Base-by-base conservation (phyloP, 2,888 invertebrate genomes). In the Acanthococcus lagerstroemiae region DNA sequence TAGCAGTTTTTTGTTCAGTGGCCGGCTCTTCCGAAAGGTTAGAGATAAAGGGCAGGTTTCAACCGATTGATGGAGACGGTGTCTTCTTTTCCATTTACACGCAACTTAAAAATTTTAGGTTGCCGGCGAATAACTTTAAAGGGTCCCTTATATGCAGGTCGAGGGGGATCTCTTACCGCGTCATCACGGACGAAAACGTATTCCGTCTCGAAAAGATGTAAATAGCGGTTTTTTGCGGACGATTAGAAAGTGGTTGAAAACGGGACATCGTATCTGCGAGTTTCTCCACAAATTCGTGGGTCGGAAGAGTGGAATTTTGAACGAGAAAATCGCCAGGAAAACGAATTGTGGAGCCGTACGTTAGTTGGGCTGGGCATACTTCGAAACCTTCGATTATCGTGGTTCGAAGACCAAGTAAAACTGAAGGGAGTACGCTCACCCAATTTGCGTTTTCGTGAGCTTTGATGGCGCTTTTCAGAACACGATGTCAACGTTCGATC, bases 1-100 rank as follows among this genome's bases (percentile, higher is more conserved):
- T n/a, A n/a, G n/a, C n/a, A n/a, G n/a, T n/a, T n/a, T n/a, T n/a
- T 73, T 61, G 65, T 57, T 24, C 19, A 24, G 7, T 7, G 12
- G 21, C 50, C 50, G 17, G 7, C 21, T n/a, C n/a, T 7, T 21
- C n/a, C 24, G n/a, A 25, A 55, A 55, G 15, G 19, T 15, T 24
- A 24, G 22, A 24, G 22, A 24, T 24, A 15, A 55, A 24, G 55
- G n/a, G 21, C 19, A 55, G n/a, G n/a, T n/a, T n/a, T n/a, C n/a
- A n/a, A n/a, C n/a, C n/a, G n/a, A n/a, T n/a, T n/a, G n/a, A n/a
- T 24, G 37, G 37, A 37, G 12, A 37, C 37, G 37, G 37, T 37
- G 37, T 37, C 37, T 12, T 37, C 37, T 12, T 37, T 37, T 37
- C 37, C 37, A 7, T 37, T 37, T 37, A 37, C 37, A 12, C 7